These are phyloP conservation scores for Silvanus unidentatus DNA, from an alignment of 2,888 invertebrate species.

Conservation along the genomic window DNA sequence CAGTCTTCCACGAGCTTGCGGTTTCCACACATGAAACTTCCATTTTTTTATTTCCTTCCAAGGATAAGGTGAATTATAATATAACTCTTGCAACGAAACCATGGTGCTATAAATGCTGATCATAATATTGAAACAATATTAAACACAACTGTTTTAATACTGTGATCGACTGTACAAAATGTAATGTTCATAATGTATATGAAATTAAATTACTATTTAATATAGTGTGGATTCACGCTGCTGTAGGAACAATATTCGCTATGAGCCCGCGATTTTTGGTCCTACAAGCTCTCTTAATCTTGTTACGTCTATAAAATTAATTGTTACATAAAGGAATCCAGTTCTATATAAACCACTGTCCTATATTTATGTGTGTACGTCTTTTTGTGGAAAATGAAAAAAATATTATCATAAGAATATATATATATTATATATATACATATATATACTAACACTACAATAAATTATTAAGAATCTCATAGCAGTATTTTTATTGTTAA, in stretches of 20 bases:
- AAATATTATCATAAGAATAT: too few relatives aligned
- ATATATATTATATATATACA: constrained; percentile 27
- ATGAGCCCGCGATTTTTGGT: constrained; percentile 40
- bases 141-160: too few relatives aligned
- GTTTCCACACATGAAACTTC: constrained; percentile 31
- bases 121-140: too few relatives aligned
- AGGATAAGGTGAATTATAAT: constrained; percentile 20
- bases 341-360: constrained; percentile 42
- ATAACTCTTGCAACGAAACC: constrained; percentile 46
- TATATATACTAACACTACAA: constrained; percentile 14
- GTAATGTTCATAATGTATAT: too few relatives aligned
- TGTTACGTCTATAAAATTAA: constrained; percentile 43
- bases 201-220: too few relatives aligned
- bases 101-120: constrained; percentile 41
- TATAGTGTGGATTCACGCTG: constrained; percentile 35
- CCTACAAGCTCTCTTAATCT: constrained; percentile 39
- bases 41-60: constrained; percentile 7
- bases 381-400: constrained; percentile 37
- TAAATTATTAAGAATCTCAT: constrained; percentile 26
- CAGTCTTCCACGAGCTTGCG: constrained; percentile 46
- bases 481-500: too few relatives aligned
- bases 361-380: constrained; percentile 47
- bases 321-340: constrained; percentile 36
- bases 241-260: constrained; percentile 31
- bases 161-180: too few relatives aligned